These are phyloP conservation scores for Platypus cylindrus DNA, from an alignment of 2,888 invertebrate genomes.

Conservation along the genomic window DNA sequence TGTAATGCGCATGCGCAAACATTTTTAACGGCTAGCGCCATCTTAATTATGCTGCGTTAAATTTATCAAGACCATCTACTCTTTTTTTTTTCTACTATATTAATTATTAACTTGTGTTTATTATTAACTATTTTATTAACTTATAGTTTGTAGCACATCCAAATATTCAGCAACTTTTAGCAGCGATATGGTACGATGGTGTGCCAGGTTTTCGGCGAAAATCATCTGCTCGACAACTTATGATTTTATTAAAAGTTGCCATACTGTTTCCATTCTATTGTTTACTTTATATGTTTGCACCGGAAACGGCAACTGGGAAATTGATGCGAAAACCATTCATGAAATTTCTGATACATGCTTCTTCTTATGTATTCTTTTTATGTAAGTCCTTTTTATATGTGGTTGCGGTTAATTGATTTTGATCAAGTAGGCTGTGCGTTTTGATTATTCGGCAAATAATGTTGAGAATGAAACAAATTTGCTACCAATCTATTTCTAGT, in stretches of 20 bases:
- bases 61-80: neutral
- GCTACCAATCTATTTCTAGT: slow-evolving; percentile 52
- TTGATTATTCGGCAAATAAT: too few relatives aligned
- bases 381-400: slow-evolving; percentile 47
- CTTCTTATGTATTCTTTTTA: slow-evolving; percentile 86
- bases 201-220: slow-evolving; percentile 86
- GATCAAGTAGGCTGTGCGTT: neutral
- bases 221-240: slow-evolving; percentile 52
- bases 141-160: slow-evolving; percentile 55
- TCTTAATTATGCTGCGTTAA: neutral
- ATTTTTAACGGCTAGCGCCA: too few relatives aligned
- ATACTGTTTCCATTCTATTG: slow-evolving; percentile 81
- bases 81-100: too few relatives aligned
- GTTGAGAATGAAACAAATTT: too few relatives aligned
- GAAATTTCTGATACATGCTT: slow-evolving; percentile 91
- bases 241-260: slow-evolving; percentile 49
- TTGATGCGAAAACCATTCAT: slow-evolving; percentile 90
- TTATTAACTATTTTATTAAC: slow-evolving; percentile 4
- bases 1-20: too few relatives aligned
- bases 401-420: neutral
- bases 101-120: slow-evolving; percentile 3
- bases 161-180: slow-evolving; percentile 84
- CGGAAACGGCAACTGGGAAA: slow-evolving; percentile 65
- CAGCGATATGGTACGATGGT: slow-evolving; percentile 91
- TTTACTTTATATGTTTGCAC: slow-evolving; percentile 70